Conservation (phyloP, 2,113 vertebrate species). For the Calypte anna region DNA sequence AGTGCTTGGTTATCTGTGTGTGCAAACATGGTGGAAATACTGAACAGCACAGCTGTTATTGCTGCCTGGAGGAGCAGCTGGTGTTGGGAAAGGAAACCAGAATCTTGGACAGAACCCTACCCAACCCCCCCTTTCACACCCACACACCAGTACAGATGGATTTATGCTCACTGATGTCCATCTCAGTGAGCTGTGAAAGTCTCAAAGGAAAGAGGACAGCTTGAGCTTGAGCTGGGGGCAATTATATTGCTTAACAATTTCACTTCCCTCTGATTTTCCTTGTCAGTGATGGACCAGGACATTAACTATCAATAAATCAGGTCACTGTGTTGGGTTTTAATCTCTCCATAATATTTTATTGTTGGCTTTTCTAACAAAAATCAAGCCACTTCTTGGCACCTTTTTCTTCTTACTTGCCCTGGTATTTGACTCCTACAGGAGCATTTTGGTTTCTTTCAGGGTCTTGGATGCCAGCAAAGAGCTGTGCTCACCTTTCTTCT, state of each 20-base stretch:
- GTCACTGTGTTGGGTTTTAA: conserved; percentile 3
- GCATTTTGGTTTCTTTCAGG: background rate
- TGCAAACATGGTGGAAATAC: background rate
- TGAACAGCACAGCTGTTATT: background rate
- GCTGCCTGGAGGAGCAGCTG: background rate
- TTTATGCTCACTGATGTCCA: background rate
- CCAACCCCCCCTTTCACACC: background rate
- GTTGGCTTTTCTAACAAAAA: background rate
- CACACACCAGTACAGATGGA: background rate
- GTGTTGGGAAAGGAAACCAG: background rate
- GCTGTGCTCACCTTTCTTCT: background rate
- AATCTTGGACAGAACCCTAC: background rate
- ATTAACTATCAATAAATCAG: conserved; percentile 31
- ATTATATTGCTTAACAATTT: conserved; percentile 7
- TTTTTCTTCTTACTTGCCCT: background rate
- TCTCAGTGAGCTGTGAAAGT: background rate
- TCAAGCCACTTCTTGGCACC: background rate
- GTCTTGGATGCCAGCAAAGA: background rate
- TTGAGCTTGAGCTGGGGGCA: background rate
- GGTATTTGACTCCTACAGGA: background rate
- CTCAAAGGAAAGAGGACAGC: background rate
- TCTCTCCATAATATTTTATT: background rate
- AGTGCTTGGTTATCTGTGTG: background rate
- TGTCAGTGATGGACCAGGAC: background rate
- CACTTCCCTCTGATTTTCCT: background rate